A percentile compares a stretch with the other conserved stretches of the same genome.
phyloP scores from a whole-genome alignment of 2,797 vertebrate genomes.

The Coracias cyanogaster region DNA sequence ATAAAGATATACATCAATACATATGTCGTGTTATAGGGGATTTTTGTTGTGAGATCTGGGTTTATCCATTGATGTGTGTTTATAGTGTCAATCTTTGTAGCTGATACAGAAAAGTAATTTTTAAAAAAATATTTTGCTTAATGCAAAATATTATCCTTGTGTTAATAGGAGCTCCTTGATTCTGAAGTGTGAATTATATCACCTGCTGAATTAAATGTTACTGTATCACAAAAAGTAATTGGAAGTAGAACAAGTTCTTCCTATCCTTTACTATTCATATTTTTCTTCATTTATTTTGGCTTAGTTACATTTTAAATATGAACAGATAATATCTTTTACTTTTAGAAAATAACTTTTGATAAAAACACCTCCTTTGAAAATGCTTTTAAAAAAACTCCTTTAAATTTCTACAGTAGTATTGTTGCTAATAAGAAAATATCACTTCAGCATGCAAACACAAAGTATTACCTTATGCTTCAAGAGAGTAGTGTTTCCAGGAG shows the following conservation, averaged over 20 bases:
- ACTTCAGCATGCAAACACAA: neutral
- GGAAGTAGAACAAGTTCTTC: neutral
- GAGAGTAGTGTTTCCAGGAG: neutral
- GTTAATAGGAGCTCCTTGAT: neutral
- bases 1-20: neutral
- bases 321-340: constrained; percentile 7
- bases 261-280: neutral
- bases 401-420: neutral
- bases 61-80: neutral
- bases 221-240: neutral
- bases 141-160: neutral
- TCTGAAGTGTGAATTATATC: neutral
- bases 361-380: neutral
- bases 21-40: neutral
- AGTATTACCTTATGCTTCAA: neutral
- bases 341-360: neutral
- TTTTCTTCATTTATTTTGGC: neutral
- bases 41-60: neutral
- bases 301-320: constrained; percentile 25
- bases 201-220: neutral
- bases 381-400: neutral
- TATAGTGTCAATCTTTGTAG: neutral
- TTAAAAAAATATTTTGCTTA: neutral
- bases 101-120: neutral
- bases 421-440: neutral